Conservation (phyloP, 23 tunicate species). For the Halocynthia roretzi region DNA sequence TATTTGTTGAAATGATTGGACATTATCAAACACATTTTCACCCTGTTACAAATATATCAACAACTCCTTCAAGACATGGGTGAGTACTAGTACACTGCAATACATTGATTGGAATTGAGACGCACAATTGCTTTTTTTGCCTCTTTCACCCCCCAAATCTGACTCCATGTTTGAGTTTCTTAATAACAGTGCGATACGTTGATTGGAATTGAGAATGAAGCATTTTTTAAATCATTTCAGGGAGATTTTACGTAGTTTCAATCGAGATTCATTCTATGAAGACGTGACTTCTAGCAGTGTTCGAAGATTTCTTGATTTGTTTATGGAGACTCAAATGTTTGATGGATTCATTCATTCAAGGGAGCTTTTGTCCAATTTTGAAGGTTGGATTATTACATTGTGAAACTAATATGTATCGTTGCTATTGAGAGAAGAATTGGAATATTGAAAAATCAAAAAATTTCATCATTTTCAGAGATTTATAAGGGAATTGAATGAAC, state of each 20-base stretch:
- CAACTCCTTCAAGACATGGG: slow-evolving; percentile 2
- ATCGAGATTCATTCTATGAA: slow-evolving; percentile 21
- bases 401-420: too few relatives aligned
- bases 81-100: neutral
- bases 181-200: too few relatives aligned
- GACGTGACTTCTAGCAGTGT: slow-evolving; percentile 22
- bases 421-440: too few relatives aligned
- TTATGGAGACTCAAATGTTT: slow-evolving; percentile 29
- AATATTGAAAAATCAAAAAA: too few relatives aligned
- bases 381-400: neutral
- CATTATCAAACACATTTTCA: slow-evolving; percentile 31
- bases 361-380: slow-evolving; percentile 12
- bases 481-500: too few relatives aligned
- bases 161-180: too few relatives aligned
- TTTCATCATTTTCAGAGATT: too few relatives aligned
- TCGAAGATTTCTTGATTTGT: slow-evolving; percentile 21
- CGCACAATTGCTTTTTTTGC: too few relatives aligned
- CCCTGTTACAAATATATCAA: neutral
- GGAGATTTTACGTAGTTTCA: slow-evolving; percentile 8
- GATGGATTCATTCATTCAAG: slow-evolving; percentile 31
- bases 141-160: too few relatives aligned
- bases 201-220: too few relatives aligned
- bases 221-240: neutral
- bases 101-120: too few relatives aligned
- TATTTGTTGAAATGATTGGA: slow-evolving; percentile 30